Evolutionary conservation across 2,888 invertebrate genomes (phyloP), one percentile per base, ranked within the genome.

Genomic region (Aspidapion aeneum): DNA sequence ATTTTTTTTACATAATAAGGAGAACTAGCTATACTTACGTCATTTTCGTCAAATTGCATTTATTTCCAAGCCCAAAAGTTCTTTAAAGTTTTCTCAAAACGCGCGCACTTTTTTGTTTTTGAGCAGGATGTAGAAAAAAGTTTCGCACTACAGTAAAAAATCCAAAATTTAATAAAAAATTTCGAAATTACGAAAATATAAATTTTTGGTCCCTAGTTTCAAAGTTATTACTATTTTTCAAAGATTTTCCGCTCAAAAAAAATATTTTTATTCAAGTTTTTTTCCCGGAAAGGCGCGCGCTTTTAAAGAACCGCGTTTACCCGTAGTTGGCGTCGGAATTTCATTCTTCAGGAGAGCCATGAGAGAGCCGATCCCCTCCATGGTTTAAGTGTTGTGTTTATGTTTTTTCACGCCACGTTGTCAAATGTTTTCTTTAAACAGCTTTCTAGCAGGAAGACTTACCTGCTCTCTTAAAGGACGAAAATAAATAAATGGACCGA

Each of bases 31-130:
- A 16, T 57, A 60, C 63, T 60, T 21, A 57, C 65, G 50, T 65
- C 62, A 66, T 66, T 61, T 61, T 66, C 66, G 59, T 66, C 63
- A 19, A 60, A 18, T 66, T 66, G 66, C 66, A 66, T 66, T 58
- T 63, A 66, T 18, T 12, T 12, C 35, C 35, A 35, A 35, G 12
- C 35, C 12, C 12, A 35, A n/a, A 35, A 35, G 3, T 35, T 35
- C 35, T 35, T 35, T 7, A 35, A 35, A 35, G 12, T 12, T n/a
- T n/a, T n/a, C n/a, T n/a, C n/a, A n/a, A n/a, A n/a, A n/a, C n/a
- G n/a, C n/a, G n/a, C n/a, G n/a, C n/a, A n/a, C n/a, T n/a, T n/a
- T n/a, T n/a, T n/a, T n/a, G n/a, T n/a, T n/a, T n/a, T n/a, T n/a
- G n/a, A n/a, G n/a, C n/a, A n/a, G n/a, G n/a, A n/a, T n/a, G n/a